Evolutionary conservation across 2,113 vertebrate genomes (phyloP), one percentile per base, ranked within the genome.

Genomic region (Nannospalax galili): DNA sequence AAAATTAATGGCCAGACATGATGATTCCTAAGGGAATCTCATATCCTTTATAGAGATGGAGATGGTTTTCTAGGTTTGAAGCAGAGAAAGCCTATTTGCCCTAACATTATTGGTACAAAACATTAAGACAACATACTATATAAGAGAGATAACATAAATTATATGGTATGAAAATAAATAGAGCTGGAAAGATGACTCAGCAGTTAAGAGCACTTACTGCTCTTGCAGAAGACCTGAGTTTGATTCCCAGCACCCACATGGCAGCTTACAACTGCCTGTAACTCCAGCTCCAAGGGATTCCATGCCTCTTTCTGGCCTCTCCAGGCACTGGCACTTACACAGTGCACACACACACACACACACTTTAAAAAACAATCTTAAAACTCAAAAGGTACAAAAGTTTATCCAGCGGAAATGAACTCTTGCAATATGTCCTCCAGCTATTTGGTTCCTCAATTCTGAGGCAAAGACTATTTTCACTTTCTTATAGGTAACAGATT

Each of bases 341-440:
- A 62, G 75, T n/a, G 35, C 19, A n/a, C 35, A 11, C 19, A 56
- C n/a, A 9, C 6, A n/a, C 48, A 56, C 32, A 58, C 19, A 37
- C 40, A 74, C 24, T 72, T 69, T n/a, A 56, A 78, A n/a, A 58
- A 24, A 14, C 19, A 60, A 80, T 37, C 78, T 16, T 80, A 15
- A 60, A 80, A n/a, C 58, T 82, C 60, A 82, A 90, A 90, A 91
- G 17, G 8, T 69, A 85, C 28, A 81, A 89, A 94, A 90, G 62
- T 12, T 82, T 60, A 64, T 65, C 30, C 48, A 90, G 32, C 81
- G 32, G 30, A 89, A 84, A 85, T 75, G 40, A 65, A 64, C 26
- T 72, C 52, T 96, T 84, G 52, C 32, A 72, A 19, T 1, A 45
- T 79, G 64, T 73, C 20, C 24, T 60, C 35, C 52, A 90, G 17